Conservation (phyloP, 2,113 vertebrate genomes). For the Tachysurus fulvidraco region DNA sequence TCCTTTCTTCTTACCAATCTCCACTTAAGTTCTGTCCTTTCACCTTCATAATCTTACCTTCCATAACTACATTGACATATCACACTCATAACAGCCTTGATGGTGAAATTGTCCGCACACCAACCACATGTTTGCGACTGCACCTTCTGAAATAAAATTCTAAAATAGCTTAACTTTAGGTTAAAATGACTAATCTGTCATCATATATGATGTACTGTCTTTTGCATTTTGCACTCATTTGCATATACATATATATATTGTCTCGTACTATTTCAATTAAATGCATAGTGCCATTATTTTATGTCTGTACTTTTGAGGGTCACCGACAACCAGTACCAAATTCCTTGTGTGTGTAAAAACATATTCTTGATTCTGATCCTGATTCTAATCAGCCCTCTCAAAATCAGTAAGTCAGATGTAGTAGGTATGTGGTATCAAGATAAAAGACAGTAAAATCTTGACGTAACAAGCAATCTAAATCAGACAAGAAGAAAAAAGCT, state of each 20-base stretch:
- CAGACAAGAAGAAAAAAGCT: background rate
- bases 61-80: slow-evolving; percentile 40
- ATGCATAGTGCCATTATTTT: too few relatives aligned
- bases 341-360: too few relatives aligned
- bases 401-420: background rate
- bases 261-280: too few relatives aligned
- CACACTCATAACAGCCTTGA: background rate
- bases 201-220: too few relatives aligned
- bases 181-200: background rate
- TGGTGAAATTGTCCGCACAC: background rate
- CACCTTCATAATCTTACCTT: slow-evolving; percentile 58
- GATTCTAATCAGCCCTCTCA: background rate
- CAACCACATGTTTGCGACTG: background rate
- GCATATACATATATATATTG: too few relatives aligned
- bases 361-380: too few relatives aligned
- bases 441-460: background rate
- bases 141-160: background rate
- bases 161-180: background rate
- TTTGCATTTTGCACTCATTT: too few relatives aligned
- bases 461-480: background rate
- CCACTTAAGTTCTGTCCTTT: slow-evolving; percentile 50
- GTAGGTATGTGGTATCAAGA: too few relatives aligned
- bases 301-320: too few relatives aligned
- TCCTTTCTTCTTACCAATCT: background rate
- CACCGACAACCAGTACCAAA: too few relatives aligned